phyloP scores from a whole-genome alignment of 2,113 vertebrate species.

The Litocranius walleri region DNA sequence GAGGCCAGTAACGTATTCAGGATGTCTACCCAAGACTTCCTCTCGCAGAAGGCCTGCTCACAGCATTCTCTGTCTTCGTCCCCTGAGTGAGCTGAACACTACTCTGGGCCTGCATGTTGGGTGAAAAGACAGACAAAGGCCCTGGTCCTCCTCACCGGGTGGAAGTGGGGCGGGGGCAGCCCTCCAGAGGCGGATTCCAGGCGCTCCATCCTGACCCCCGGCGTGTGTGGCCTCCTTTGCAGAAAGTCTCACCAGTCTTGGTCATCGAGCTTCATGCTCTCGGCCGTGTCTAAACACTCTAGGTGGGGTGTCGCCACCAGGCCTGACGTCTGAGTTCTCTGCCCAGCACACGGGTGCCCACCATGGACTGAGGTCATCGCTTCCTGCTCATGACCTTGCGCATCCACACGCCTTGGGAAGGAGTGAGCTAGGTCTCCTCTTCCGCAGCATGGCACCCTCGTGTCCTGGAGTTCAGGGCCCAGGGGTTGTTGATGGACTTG shows the following conservation, averaged over 20 bases:
- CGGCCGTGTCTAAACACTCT: not conserved
- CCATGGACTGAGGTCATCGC: accelerated
- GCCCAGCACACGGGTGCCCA: accelerated
- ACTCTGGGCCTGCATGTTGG: not conserved
- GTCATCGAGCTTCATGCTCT: not conserved
- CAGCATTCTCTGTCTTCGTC: too few relatives aligned
- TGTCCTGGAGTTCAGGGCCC: not conserved
- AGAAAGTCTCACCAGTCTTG: not conserved
- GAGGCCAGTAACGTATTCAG: accelerated
- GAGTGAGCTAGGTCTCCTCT: not conserved
- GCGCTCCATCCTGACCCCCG: accelerated
- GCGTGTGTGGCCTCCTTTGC: not conserved
- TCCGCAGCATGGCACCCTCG: accelerated
- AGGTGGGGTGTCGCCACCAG: not conserved
- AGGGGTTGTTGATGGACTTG: not conserved
- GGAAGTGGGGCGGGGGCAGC: accelerated
- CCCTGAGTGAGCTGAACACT: not conserved
- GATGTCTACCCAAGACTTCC: accelerated
- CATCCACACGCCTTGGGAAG: not conserved
- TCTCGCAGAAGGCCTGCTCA: accelerated
- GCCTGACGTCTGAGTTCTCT: not conserved
- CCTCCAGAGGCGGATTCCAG: accelerated
- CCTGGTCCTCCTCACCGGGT: not conserved
- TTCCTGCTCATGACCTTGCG: not conserved
- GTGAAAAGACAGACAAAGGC: not conserved